Base-by-base conservation (phyloP, 2,888 invertebrate species). In the Empis livida region DNA sequence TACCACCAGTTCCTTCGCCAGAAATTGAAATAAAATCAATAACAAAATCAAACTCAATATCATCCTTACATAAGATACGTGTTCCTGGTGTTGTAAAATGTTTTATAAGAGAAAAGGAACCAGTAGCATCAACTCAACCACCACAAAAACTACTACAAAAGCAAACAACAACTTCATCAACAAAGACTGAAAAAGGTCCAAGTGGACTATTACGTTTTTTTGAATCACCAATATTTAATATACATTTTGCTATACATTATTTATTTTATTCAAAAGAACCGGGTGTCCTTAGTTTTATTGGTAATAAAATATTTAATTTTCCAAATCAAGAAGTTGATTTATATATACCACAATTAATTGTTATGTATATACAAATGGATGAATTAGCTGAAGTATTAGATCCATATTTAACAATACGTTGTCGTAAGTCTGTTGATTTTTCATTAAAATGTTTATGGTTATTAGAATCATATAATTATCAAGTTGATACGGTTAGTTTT, bases 201-300 rank as follows among this genome's bases (percentile, higher is more conserved):
- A 67, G 65, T 52, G 70, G 70, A 16, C 55, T 70, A 14, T 52
- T 70, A 53, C 58, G 99, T 61, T 78, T 99, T 61, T 93, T 99
- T 68, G 95, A 99, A 73, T 95, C 96, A 59, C 93, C 92, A 72
- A 80, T 95, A 60, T 94, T 99, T 72, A 94, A 96, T 69, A 94
- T 97, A 79, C 89, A 93, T 56, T 95, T 97, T 79, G 97, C 97
- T 54, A 90, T 99, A 64, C 91, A 92, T 65, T 99, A 99, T 74
- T 76, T 99, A 49, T 96, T 94, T 71, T 94, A 94, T 68, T 94
- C 96, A 38, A 96, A 97, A 72, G 97, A 99, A 68, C 90, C 93
- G 37, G 97, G 96, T 51, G 96, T 97, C 55, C 89, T 96, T 63
- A 88, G 90, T 59, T 99, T 97, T 73, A 84, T 99, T 66, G 97